These are phyloP conservation scores for Conchocele bisecta DNA, from an alignment of 2,888 invertebrate genomes.

Conservation along the genomic window DNA sequence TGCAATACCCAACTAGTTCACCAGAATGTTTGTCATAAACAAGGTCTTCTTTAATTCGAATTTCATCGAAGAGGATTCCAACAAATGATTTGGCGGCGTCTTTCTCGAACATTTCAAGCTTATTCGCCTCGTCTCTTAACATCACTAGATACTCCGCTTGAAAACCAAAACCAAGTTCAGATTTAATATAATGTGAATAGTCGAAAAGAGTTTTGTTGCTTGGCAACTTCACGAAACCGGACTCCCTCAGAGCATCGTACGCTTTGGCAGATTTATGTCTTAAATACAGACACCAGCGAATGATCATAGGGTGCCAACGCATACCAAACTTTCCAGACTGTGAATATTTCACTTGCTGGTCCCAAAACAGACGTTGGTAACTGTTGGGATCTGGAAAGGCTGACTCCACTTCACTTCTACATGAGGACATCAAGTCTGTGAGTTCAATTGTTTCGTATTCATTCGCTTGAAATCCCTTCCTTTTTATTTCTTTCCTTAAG, in stretches of 20 bases:
- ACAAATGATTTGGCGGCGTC: not conserved
- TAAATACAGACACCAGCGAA: slow-evolving; percentile 32
- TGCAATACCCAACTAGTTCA: slow-evolving; percentile 48
- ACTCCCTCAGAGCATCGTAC: slow-evolving; percentile 28
- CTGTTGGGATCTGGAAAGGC: not conserved
- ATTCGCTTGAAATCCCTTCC: too few species aligned
- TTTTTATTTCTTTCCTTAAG: too few species aligned
- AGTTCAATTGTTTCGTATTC: too few species aligned
- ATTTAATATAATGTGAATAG: slow-evolving; percentile 7
- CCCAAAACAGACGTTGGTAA: not conserved
- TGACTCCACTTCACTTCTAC: not conserved
- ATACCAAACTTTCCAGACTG: slow-evolving; percentile 16
- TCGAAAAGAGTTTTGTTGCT: slow-evolving; percentile 6
- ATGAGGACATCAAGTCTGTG: too few species aligned
- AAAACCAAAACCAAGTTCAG: not conserved
- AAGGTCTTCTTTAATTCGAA: slow-evolving; percentile 47
- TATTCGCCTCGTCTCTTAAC: not conserved
- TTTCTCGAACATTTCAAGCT: not conserved
- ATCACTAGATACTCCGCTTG: not conserved
- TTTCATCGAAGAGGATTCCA: slow-evolving; percentile 38
- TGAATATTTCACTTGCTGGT: not conserved
- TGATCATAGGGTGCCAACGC: slow-evolving; percentile 42
- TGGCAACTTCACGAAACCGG: slow-evolving; percentile 17
- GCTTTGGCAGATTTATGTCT: slow-evolving; percentile 18
- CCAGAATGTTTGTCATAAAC: slow-evolving; percentile 55